Evolutionary conservation across 1,140 invertebrate genomes (phyloP).

Genomic region (Cryptotermes secundus): DNA sequence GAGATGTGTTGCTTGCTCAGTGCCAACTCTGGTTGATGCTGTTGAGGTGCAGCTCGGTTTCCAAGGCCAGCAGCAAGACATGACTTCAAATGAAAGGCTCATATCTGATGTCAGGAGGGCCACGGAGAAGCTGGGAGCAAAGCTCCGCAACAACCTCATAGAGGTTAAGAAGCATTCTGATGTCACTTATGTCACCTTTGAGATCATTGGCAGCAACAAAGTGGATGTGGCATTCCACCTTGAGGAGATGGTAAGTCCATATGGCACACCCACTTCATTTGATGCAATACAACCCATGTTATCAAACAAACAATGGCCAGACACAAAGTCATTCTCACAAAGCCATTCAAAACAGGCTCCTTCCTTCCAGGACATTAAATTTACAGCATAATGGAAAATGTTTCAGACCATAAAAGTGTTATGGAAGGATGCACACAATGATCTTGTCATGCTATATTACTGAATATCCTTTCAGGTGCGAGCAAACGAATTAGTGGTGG

Average conservation of each 20-base stretch:
- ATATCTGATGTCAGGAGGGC: constrained; percentile 54
- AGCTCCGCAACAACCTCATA: constrained; percentile 53
- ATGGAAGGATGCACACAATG: too few species aligned
- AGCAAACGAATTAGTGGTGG: background rate
- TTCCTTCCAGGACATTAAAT: too few species aligned
- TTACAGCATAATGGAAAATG: too few species aligned
- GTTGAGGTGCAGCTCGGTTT: constrained; percentile 63
- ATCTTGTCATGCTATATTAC: background rate
- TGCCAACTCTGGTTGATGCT: constrained; percentile 58
- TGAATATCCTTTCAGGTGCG: background rate
- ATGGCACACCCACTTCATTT: too few species aligned
- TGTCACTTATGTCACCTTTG: constrained; percentile 58
- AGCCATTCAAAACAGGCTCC: too few species aligned
- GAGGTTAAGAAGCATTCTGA: constrained; percentile 56
- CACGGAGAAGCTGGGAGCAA: constrained; percentile 53
- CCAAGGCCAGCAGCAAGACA: constrained; percentile 54
- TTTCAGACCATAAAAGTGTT: too few species aligned
- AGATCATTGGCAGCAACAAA: constrained; percentile 62
- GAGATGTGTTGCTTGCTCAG: constrained; percentile 45
- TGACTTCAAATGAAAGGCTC: constrained; percentile 51
- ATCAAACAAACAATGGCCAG: too few species aligned
- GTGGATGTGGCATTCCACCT: constrained; percentile 64
- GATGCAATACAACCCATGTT: background rate
- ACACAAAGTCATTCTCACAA: too few species aligned
- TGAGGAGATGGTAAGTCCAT: constrained; percentile 62